Evolutionary conservation across 92 coral and sea anemone species (phyloP), one percentile per base, ranked within the genome.

Genomic region (Heliopora coerulea): DNA sequence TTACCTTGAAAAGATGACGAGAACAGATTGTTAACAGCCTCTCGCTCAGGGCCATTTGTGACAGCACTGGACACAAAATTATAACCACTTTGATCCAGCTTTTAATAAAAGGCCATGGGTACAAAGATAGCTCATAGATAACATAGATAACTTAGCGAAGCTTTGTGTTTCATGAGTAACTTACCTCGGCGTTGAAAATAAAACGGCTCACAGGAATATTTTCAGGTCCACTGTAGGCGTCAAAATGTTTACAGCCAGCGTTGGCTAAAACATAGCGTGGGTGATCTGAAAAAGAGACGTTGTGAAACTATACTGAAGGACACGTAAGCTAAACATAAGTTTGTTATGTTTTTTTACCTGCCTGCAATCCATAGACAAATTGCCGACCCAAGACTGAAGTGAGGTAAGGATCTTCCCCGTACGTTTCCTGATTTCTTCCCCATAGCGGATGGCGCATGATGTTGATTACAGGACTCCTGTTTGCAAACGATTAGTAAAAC

Each of bases 351-450:
- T 59, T 46, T 40, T 7, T 80, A 80, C 84, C 79, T 80, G 79
- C 84, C 25, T 80, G 84, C 20, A 80, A 61, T 9, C 84, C 84
- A 50, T 68, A 61, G 39, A 80, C 73, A 62, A 80, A 80, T 35
- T 76, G 75, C 60, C 72, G 84, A 25, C 74, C 84, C 69, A 80
- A 40, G 41, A 75, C 57, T 34, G 79, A 75, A 7, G 84, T 70
- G 15, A 80, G 69, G 25, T 80, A 80, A 29, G 84, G 84, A 24
- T 80, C 84, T 49, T 80, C 84, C 1, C 84, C 84, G 48, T 80
- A 80, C 13, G 84, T 80, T 37, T 80, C 84, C 68, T 80, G 84
- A 62, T 73, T 80, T 59, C 84, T 75, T 3, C 84, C 84, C 84
- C 80, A 80, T 42, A 63, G 60, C 10, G 84, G 84, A 62, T 80